A percentile compares a stretch with the other conserved stretches of the same genome.
These are phyloP conservation scores for Acanthornis magna DNA, from an alignment of 2,797 vertebrate genomes.

Conservation along the genomic window DNA sequence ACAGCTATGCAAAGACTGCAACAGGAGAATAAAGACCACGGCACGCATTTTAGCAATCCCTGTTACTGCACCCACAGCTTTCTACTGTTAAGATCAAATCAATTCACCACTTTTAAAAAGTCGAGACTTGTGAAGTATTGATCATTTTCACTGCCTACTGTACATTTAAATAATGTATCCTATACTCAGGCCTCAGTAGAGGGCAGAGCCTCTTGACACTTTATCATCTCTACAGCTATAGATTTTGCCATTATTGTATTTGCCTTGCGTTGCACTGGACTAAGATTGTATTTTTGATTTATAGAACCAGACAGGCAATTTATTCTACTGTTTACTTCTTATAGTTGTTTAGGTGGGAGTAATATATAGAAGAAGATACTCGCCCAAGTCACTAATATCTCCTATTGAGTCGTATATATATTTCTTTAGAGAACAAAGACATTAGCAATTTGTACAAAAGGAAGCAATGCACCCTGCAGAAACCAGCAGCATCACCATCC, in stretches of 20 bases:
- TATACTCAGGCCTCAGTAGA: constrained; percentile 8
- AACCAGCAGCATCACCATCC: background rate
- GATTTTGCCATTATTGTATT: constrained; percentile 74
- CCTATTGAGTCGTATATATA: constrained; percentile 17
- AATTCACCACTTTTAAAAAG: background rate
- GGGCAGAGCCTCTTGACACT: constrained; percentile 38
- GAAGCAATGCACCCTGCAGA: background rate
- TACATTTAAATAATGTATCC: constrained; percentile 68
- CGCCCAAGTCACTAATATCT: constrained; percentile 56
- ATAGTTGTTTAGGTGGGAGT: constrained; percentile 61
- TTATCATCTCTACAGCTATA: constrained; percentile 69
- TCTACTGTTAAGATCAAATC: background rate
- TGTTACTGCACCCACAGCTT: background rate
- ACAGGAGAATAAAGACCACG: background rate
- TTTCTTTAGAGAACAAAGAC: background rate
- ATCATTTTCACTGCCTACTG: constrained; percentile 42
- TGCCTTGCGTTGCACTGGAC: constrained; percentile 57
- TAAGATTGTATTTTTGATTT: constrained; percentile 71
- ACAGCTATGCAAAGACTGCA: background rate
- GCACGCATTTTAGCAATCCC: background rate
- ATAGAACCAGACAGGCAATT: constrained; percentile 70
- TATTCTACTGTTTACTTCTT: constrained; percentile 71
- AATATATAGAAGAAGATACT: constrained; percentile 49
- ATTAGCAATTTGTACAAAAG: background rate
- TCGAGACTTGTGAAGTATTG: constrained; percentile 31